Evolutionary conservation across 2,797 vertebrate species (phyloP), one percentile per base, ranked within the genome.

Genomic region (Cossypha caffra): DNA sequence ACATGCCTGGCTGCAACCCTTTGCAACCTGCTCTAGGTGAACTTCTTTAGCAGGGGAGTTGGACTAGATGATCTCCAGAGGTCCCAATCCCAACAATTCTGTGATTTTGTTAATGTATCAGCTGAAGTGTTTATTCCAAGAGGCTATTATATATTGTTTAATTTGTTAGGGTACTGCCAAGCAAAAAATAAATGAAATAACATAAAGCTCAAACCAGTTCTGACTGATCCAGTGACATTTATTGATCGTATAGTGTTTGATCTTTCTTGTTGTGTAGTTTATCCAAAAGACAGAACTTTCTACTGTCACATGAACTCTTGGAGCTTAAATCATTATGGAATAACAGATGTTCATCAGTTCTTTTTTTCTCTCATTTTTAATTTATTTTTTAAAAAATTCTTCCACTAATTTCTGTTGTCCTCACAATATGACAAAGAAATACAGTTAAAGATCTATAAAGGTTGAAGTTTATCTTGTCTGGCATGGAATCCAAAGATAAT

Each of bases 1-100:
- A 37, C 25, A 23, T 0, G 0, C 9, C 23, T n/a, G 35, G 11
- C 5, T 21, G 7, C 13, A 62, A 37, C 38, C 11, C 28, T 43
- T 42, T 29, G 28, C 7, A 31, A 26, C 15, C 3, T 40, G 23
- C 8, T 43, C 19, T 43, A 8, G n/a, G 13, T 48, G 23, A 75
- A 42, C 18, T 55, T 55, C 18, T 62, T 28, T 17, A 61, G 35
- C 15, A 42, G 18, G 6, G 7, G 13, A 15, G 1, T 42, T 61
- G 31, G 23, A 48, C 26, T 43, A 43, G 23, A 37, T 37, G 26
- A 37, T 62, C 35, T 68, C 26, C 42, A 48, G 23, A 21, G 16
- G 19, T 55, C n/a, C 28, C 28, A 68, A 7, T 50, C 19, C 19
- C 9, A 68, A 33, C 4, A 62, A 7, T 43, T 45, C 20, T 10